Evolutionary conservation across 30 jellyfish, hydroid and myxozoan genomes (phyloP).

Genomic region (Turritopsis rubra): DNA sequence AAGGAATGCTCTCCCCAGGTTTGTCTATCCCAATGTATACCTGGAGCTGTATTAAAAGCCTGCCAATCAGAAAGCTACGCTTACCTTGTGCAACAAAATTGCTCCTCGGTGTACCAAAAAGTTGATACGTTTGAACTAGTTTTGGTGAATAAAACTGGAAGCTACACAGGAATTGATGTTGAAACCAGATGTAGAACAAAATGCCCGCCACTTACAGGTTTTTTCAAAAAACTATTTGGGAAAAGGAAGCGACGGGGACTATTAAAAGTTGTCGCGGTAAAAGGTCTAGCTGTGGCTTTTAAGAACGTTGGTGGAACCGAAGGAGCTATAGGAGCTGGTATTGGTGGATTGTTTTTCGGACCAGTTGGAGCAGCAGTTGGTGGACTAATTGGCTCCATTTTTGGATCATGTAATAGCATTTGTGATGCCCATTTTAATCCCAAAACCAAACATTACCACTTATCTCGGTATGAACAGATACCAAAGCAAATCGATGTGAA

Average conservation of each 20-base stretch:
- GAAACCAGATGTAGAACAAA: constrained; percentile 25
- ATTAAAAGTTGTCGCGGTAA: background rate
- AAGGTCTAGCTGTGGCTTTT: constrained; percentile 24
- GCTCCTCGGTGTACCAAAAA: constrained; percentile 27
- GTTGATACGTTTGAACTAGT: constrained; percentile 13
- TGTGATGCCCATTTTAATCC: constrained; percentile 36
- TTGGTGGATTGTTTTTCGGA: constrained; percentile 45
- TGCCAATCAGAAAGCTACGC: constrained; percentile 37
- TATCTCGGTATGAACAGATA: constrained; percentile 20
- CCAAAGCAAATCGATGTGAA: constrained; percentile 29
- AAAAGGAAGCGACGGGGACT: constrained; percentile 43
- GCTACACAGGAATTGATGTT: constrained; percentile 13
- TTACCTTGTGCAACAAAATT: constrained; percentile 15
- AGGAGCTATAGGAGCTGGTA: constrained; percentile 43
- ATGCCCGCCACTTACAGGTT: constrained; percentile 69
- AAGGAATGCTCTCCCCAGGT: constrained; percentile 46
- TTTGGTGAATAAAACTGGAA: constrained; percentile 6
- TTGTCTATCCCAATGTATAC: constrained; percentile 43
- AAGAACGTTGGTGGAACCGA: constrained; percentile 37
- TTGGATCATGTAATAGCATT: constrained; percentile 46
- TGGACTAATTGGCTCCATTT: constrained; percentile 46
- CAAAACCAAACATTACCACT: constrained; percentile 2
- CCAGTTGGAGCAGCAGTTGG: constrained; percentile 48
- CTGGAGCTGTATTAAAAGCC: constrained; percentile 35
- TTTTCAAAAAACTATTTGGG: constrained; percentile 44